Percentiles rank a stretch among this genome's conserved stretches.
phyloP scores from a whole-genome alignment of 2,113 vertebrate species.

The Callionymus lyra region DNA sequence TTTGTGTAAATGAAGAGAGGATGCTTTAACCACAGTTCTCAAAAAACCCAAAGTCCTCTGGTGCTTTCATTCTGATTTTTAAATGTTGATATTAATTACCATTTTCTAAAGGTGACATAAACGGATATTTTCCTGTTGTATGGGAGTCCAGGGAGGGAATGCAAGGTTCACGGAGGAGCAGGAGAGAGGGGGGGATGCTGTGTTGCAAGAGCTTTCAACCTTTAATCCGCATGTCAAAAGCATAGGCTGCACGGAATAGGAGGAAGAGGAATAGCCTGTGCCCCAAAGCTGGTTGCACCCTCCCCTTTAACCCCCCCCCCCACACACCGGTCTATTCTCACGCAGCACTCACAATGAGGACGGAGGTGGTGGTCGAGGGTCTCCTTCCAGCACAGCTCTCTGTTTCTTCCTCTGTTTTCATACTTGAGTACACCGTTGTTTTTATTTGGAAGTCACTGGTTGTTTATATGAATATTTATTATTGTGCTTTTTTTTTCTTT shows the following conservation, averaged over 20 bases:
- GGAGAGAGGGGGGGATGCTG: constrained; percentile 8
- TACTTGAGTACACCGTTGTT: constrained; percentile 64
- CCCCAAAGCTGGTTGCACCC: constrained; percentile 6
- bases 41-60: too few relatives aligned
- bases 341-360: constrained; percentile 30
- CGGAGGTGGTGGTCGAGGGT: constrained; percentile 36
- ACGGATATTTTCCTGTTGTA: too few relatives aligned
- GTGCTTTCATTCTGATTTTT: too few relatives aligned
- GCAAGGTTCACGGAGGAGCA: neutral
- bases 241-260: constrained; percentile 49
- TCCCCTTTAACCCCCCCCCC: constrained; percentile 6
- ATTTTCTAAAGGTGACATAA: too few relatives aligned
- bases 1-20: too few relatives aligned
- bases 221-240: constrained; percentile 63
- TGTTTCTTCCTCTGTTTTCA: constrained; percentile 24
- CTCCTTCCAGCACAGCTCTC: constrained; percentile 38
- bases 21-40: too few relatives aligned
- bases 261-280: constrained; percentile 37
- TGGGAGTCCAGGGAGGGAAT: constrained; percentile 5
- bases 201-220: constrained; percentile 56
- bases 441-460: constrained; percentile 70
- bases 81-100: too few relatives aligned
- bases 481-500: constrained; percentile 62
- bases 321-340: constrained; percentile 36
- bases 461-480: constrained; percentile 75